Evolutionary conservation across 2,797 vertebrate species (phyloP), one percentile per base, ranked within the genome.

Genomic region (Melanotaenia boesemani): DNA sequence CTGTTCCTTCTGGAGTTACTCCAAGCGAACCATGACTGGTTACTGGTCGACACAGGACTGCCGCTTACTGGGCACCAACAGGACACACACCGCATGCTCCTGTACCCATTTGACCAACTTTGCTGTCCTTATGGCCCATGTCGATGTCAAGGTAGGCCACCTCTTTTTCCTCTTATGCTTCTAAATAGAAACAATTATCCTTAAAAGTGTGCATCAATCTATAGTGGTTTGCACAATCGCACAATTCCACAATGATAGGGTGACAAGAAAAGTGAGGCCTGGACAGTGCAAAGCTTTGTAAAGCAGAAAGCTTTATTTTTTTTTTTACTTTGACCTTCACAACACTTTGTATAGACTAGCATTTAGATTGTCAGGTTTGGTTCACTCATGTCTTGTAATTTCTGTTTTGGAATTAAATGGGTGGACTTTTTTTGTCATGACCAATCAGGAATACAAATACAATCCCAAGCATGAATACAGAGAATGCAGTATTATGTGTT

Each of bases 1-100:
- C 92, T 99, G 98, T 93, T 99, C 98, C 0, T 99, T 98, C 92
- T 99, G 98, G 98, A 99, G 97, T 87, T 99, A 99, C 89, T 98
- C 97, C 10, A 98, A 96, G 87, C 96, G 94, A 70, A 98, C 95
- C 15, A 97, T 99, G 97, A 97, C 93, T 0, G 98, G 98, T 3
- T 96, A 94, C 88, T 99, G 98, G 98, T 99, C 98, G 10, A 99
- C 96, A 0, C 98, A 99, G 92, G 98, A 98, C 87, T 99, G 98
- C 73, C 95, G 98, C 39, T 91, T 99, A 70, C 92, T 99, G 11
- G 95, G 93, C 50, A 98, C 96, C 60, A 99, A 99, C 91, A 95
- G 96, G 88, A 98, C 97, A 0, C 98, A 99, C 89, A 99, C 97
- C 74, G 97, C 96, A 0, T 99, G 98, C 86, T 99, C 98, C 77